A percentile compares a stretch with the other conserved stretches of the same genome.
phyloP scores from a whole-genome alignment of 1,140 invertebrate species.

The Hypsibius dujardini region DNA sequence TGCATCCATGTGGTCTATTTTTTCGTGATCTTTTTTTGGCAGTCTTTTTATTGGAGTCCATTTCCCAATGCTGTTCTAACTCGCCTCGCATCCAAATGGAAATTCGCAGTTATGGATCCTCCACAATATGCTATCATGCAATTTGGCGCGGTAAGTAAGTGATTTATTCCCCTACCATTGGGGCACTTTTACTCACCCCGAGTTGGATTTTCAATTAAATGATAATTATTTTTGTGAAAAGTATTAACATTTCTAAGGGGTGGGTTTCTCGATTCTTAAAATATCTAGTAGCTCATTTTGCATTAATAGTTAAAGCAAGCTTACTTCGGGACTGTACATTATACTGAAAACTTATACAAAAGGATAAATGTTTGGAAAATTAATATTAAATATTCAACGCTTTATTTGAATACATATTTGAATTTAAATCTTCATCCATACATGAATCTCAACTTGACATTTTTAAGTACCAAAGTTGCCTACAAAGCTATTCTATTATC shows the following conservation, averaged over 20 bases:
- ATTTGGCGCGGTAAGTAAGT: not conserved
- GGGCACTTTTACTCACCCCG: not conserved
- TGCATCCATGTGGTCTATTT: not conserved
- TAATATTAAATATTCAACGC: too few species aligned
- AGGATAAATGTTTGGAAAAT: too few species aligned
- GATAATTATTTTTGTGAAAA: not conserved
- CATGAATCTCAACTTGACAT: too few species aligned
- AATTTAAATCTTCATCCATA: too few species aligned
- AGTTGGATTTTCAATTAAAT: too few species aligned
- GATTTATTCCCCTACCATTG: not conserved
- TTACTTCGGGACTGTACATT: not conserved
- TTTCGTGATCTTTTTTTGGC: not conserved
- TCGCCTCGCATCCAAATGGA: not conserved
- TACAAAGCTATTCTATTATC: too few species aligned
- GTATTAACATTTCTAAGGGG: not conserved
- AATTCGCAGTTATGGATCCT: not conserved
- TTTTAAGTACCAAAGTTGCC: too few species aligned
- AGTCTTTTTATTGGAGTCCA: not conserved
- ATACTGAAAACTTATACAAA: not conserved
- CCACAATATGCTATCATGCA: constrained; percentile 4
- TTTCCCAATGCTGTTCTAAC: not conserved
- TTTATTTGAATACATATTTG: too few species aligned
- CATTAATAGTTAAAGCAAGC: not conserved
- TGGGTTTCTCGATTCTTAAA: not conserved
- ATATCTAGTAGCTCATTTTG: not conserved